Evolutionary conservation across 64 coral and sea anemone species (phyloP).

Genomic region (Orbicella faveolata): DNA sequence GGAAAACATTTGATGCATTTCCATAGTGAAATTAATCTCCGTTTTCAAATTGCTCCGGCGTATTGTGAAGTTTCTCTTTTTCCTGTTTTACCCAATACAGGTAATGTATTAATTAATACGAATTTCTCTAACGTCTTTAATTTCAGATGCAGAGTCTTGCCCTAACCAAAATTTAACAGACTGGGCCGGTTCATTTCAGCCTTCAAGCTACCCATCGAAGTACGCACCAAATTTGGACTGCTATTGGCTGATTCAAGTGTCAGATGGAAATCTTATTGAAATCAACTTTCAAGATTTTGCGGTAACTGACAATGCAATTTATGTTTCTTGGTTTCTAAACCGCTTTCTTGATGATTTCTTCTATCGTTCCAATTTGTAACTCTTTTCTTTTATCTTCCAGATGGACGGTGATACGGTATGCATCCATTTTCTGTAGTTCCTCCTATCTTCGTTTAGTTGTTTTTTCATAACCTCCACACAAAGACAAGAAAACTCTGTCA

Average conservation of each 20-base stretch:
- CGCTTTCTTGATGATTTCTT: neutral
- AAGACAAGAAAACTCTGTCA: too few relatives aligned
- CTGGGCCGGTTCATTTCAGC: neutral
- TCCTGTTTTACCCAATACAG: too few relatives aligned
- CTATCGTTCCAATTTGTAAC: too few relatives aligned
- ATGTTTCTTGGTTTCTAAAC: too few relatives aligned
- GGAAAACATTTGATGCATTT: too few relatives aligned
- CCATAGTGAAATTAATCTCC: neutral
- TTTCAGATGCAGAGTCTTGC: neutral
- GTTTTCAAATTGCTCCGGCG: neutral
- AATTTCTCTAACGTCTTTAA: too few relatives aligned
- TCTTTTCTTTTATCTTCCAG: neutral
- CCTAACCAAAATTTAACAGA: neutral
- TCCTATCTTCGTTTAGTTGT: too few relatives aligned
- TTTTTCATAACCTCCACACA: too few relatives aligned
- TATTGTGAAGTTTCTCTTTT: too few relatives aligned
- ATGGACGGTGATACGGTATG: neutral
- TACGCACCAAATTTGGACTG: constrained; percentile 37
- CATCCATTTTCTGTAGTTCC: neutral
- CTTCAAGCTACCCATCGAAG: neutral
- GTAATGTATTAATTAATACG: too few relatives aligned
- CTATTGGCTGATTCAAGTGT: constrained; percentile 39
- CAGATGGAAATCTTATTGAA: constrained; percentile 35
- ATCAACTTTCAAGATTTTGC: constrained; percentile 11
- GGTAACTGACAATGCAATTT: neutral